Conservation (phyloP, 2,888 invertebrate species). For the Sicus ferrugineus region DNA sequence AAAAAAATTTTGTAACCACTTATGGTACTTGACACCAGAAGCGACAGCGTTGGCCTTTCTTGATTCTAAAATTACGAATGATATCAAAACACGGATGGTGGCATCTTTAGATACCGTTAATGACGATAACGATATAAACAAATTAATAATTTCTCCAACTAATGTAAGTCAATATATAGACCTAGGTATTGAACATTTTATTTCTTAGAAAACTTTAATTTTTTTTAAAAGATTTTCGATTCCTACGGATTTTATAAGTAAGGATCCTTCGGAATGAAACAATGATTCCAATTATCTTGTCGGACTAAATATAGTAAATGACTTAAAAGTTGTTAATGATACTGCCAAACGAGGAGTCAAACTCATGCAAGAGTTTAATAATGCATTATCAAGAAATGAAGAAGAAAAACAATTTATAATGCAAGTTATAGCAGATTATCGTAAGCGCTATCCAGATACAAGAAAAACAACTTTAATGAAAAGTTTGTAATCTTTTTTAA, state of each 20-base stretch:
- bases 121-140: too few species aligned
- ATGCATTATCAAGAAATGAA: not conserved
- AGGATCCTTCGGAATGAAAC: not conserved
- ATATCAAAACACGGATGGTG: too few species aligned
- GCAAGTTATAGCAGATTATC: not conserved
- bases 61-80: not conserved
- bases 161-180: too few species aligned
- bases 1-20: not conserved
- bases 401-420: conserved; percentile 1
- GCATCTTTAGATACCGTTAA: too few species aligned
- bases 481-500: not conserved
- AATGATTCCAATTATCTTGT: not conserved
- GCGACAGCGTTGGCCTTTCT: not conserved
- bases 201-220: not conserved
- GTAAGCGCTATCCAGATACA: not conserved
- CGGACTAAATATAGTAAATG: not conserved
- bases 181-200: conserved; percentile 1
- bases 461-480: not conserved
- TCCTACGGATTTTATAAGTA: conserved; percentile 3
- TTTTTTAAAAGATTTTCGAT: not conserved
- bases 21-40: conserved; percentile 6
- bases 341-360: not conserved
- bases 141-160: too few species aligned
- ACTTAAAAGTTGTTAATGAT: conserved; percentile 6
- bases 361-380: not conserved